These are phyloP conservation scores for Loriculus beryllinus DNA, from an alignment of 2,797 vertebrate species.

Conservation along the genomic window DNA sequence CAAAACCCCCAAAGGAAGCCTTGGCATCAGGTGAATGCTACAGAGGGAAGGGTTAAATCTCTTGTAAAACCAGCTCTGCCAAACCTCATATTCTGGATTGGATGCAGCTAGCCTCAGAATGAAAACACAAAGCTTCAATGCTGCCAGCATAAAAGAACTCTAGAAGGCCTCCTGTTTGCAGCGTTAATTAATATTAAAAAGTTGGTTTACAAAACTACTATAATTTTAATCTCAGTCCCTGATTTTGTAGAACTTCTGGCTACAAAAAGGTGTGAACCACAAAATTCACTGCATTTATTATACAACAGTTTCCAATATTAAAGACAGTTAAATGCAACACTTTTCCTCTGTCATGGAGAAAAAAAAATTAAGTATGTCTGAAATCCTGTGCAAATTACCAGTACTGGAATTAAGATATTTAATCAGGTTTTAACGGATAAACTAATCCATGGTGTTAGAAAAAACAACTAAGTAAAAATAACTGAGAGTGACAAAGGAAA, in stretches of 20 bases:
- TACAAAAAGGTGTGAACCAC: not conserved
- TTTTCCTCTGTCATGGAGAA: not conserved
- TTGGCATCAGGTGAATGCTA: not conserved
- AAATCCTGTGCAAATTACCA: not conserved
- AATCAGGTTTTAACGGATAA: not conserved
- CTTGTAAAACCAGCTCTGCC: slow-evolving; percentile 45
- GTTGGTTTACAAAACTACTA: slow-evolving; percentile 30
- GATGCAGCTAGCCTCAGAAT: slow-evolving; percentile 45
- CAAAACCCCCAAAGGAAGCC: slow-evolving; percentile 14
- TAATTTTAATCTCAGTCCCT: slow-evolving; percentile 12
- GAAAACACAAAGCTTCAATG: slow-evolving; percentile 53
- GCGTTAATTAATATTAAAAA: slow-evolving; percentile 51
- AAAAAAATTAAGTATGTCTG: not conserved
- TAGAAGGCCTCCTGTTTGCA: slow-evolving; percentile 3
- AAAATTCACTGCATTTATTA: slow-evolving; percentile 19
- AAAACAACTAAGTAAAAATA: not conserved
- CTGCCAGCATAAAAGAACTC: slow-evolving; percentile 38
- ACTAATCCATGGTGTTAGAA: not conserved
- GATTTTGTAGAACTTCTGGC: slow-evolving; percentile 25
- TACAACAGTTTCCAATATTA: not conserved
- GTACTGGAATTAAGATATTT: not conserved
- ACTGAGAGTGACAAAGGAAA: not conserved
- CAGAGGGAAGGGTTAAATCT: slow-evolving; percentile 50
- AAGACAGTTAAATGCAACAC: not conserved
- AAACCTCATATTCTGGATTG: slow-evolving; percentile 64